phyloP scores from a whole-genome alignment of 2,888 invertebrate genomes.

The Agrilus mali region DNA sequence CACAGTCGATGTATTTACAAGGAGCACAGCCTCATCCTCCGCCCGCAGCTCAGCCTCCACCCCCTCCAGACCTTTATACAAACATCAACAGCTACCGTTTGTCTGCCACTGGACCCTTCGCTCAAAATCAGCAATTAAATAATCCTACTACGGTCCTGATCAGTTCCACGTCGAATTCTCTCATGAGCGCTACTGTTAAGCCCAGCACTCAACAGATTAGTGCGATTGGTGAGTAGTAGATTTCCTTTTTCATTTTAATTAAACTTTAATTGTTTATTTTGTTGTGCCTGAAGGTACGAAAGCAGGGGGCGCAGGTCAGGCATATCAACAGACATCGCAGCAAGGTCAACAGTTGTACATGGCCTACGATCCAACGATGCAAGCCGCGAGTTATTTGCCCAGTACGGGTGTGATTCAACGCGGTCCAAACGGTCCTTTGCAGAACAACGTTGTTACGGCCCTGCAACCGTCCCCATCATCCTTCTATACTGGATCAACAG shows the following conservation, averaged over 20 bases:
- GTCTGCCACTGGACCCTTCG: constrained; percentile 51
- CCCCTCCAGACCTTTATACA: constrained; percentile 60
- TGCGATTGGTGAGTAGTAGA: constrained; percentile 50
- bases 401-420: constrained; percentile 51
- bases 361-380: constrained; percentile 44
- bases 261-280: background rate
- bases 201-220: constrained; percentile 71
- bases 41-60: constrained; percentile 43
- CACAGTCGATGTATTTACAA: constrained; percentile 54
- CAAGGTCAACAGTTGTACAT: constrained; percentile 43
- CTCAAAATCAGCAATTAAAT: constrained; percentile 69
- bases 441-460: constrained; percentile 35
- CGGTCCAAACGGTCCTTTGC: constrained; percentile 37
- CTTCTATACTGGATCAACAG: constrained; percentile 39
- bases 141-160: constrained; percentile 82
- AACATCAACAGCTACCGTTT: constrained; percentile 31
- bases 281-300: constrained; percentile 33
- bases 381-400: constrained; percentile 45
- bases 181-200: constrained; percentile 82
- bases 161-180: constrained; percentile 73
- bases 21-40: constrained; percentile 39
- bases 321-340: constrained; percentile 42
- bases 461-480: constrained; percentile 37
- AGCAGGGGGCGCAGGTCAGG: constrained; percentile 41
- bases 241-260: background rate